phyloP scores from a whole-genome alignment of 2,113 vertebrate species.

The Herpailurus yagouaroundi region DNA sequence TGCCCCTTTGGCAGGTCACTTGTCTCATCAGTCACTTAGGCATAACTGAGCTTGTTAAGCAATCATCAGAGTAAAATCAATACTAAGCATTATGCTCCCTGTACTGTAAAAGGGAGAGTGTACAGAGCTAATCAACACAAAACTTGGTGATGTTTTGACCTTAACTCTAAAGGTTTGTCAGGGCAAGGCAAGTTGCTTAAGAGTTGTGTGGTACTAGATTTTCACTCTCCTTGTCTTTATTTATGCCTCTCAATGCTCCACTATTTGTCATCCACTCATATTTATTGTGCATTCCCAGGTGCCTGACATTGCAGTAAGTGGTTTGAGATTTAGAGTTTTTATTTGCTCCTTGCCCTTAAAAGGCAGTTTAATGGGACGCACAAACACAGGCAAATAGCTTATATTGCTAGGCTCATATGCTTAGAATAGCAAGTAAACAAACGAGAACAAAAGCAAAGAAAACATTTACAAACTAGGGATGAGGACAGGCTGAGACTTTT shows the following conservation, averaged over 20 bases:
- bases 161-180: not conserved
- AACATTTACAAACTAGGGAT: not conserved
- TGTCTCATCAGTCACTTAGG: constrained; percentile 66
- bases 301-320: constrained; percentile 53
- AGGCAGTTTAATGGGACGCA: constrained; percentile 39
- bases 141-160: not conserved
- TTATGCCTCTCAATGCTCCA: not conserved
- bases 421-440: not conserved
- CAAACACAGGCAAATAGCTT: constrained; percentile 32
- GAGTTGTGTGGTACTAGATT: not conserved
- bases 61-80: constrained; percentile 67
- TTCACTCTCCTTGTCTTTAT: not conserved
- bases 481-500: not conserved
- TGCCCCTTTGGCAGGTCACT: constrained; percentile 62
- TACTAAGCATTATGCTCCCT: constrained; percentile 34
- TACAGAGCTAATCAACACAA: not conserved
- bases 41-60: constrained; percentile 70
- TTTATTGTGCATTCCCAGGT: not conserved
- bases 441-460: constrained; percentile 12
- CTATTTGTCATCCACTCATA: constrained; percentile 44
- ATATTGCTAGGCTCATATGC: not conserved
- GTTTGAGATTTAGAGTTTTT: constrained; percentile 69
- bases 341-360: constrained; percentile 67
- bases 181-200: not conserved
- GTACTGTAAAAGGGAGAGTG: not conserved